These are phyloP conservation scores for Amphiprion percula DNA, from an alignment of 2,113 vertebrate genomes.

Conservation along the genomic window DNA sequence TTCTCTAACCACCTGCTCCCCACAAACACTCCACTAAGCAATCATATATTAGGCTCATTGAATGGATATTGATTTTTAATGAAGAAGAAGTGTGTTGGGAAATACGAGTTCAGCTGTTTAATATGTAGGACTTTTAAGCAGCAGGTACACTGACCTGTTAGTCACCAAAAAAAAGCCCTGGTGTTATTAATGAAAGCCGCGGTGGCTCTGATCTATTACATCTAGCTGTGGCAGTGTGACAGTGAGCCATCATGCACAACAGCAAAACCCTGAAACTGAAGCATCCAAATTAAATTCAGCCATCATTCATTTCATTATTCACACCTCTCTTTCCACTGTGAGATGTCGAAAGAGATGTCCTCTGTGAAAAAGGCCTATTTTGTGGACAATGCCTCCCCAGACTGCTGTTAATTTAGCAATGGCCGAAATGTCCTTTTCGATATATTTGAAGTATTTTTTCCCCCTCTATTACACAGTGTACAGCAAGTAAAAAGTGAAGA, in stretches of 20 bases:
- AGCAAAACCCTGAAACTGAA: background rate
- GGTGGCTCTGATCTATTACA: background rate
- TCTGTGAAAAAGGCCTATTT: background rate
- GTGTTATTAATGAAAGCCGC: slow-evolving; percentile 4
- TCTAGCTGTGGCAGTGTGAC: slow-evolving; percentile 1
- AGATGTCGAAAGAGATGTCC: background rate
- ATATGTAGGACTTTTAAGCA: background rate
- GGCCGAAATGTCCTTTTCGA: background rate
- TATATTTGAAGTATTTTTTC: background rate
- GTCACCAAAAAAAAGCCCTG: background rate
- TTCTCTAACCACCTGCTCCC: slow-evolving; percentile 46
- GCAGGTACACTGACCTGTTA: background rate
- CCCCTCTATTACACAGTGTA: background rate
- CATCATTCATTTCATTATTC: slow-evolving; percentile 11
- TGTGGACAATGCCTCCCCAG: background rate
- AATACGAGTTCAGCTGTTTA: background rate
- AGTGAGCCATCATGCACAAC: background rate
- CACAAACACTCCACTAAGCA: slow-evolving; percentile 11
- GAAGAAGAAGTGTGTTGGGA: background rate
- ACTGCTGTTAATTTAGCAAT: background rate
- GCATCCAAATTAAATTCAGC: slow-evolving; percentile 1
- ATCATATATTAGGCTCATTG: slow-evolving; percentile 6
- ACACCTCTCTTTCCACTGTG: background rate
- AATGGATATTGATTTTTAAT: slow-evolving; percentile 20
- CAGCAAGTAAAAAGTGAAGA: background rate